phyloP scores from a whole-genome alignment of 2,888 invertebrate species.

The Gastracanthus pulcherrimus region DNA sequence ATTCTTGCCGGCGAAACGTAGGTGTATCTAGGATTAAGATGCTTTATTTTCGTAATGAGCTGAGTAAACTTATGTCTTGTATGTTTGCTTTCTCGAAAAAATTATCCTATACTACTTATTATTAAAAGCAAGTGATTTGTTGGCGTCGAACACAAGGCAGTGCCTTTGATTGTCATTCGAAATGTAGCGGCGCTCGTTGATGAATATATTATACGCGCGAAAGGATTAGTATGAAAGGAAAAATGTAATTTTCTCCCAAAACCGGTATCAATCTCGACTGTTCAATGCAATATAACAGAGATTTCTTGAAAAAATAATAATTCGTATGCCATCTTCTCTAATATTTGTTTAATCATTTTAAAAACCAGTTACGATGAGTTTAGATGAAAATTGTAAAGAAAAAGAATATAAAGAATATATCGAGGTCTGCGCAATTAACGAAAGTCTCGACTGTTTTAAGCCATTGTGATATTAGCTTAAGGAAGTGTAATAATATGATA shows the following conservation, averaged over 20 bases:
- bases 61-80: not conserved
- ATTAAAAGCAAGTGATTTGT: constrained; percentile 25
- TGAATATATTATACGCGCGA: constrained; percentile 11
- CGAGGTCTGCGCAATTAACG: constrained; percentile 68
- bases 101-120: constrained; percentile 38
- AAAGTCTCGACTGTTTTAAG: constrained; percentile 74
- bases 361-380: not conserved
- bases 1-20: constrained; percentile 3
- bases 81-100: constrained; percentile 7
- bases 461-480: constrained; percentile 76
- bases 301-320: not conserved
- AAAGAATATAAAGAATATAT: constrained; percentile 45
- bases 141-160: constrained; percentile 36
- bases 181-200: constrained; percentile 15
- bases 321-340: constrained; percentile 7
- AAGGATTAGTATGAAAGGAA: constrained; percentile 6
- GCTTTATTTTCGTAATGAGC: constrained; percentile 1
- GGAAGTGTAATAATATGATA: constrained; percentile 61
- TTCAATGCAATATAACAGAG: not conserved
- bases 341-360: constrained; percentile 21
- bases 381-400: constrained; percentile 14
- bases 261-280: constrained; percentile 19
- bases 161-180: constrained; percentile 46
- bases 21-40: not conserved
- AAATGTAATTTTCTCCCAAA: constrained; percentile 24